phyloP scores from a whole-genome alignment of 2,113 vertebrate species.

The Rhabdornis inornatus region DNA sequence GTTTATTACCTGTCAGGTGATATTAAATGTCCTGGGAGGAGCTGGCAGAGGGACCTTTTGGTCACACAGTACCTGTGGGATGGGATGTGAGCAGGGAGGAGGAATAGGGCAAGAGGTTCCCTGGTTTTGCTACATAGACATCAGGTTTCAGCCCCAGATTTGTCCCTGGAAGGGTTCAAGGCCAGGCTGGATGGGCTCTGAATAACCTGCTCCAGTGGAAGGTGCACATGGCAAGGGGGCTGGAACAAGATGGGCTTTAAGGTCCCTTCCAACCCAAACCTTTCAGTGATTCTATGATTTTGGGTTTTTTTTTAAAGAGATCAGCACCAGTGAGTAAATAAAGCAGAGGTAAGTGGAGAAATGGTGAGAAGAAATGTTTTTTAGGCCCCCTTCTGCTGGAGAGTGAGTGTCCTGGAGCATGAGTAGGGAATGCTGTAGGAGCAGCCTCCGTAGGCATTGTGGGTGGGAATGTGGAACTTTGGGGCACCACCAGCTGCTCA shows the following conservation, averaged over 20 bases:
- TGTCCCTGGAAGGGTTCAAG: background rate
- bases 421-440: background rate
- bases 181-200: background rate
- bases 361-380: background rate
- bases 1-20: background rate
- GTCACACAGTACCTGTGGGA: background rate
- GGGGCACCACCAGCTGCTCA: background rate
- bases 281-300: background rate
- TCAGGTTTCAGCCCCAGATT: background rate
- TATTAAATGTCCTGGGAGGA: background rate
- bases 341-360: background rate
- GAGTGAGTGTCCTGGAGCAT: background rate
- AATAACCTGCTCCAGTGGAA: background rate
- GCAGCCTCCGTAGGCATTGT: background rate
- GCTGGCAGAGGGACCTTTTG: background rate
- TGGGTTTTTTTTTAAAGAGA: background rate
- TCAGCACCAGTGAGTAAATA: background rate
- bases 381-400: background rate
- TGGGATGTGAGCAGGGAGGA: background rate
- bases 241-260: background rate
- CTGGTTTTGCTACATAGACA: rapidly evolving
- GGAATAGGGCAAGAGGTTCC: background rate
- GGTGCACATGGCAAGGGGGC: background rate
- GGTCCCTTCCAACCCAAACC: background rate
- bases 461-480: background rate